phyloP scores from a whole-genome alignment of 2,888 invertebrate species.

The Neria commutata region DNA sequence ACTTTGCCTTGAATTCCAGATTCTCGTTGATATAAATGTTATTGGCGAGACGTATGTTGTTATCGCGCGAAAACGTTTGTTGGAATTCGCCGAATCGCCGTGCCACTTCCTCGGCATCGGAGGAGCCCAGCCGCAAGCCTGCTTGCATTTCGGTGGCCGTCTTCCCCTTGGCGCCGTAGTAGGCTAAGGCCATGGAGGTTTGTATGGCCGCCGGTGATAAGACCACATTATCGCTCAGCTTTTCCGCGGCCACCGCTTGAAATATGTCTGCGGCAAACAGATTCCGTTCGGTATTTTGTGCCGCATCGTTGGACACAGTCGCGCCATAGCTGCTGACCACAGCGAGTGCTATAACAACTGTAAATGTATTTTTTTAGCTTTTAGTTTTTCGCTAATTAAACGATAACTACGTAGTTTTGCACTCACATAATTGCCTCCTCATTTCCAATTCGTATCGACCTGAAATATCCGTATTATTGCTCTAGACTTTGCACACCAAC shows the following conservation, averaged over 20 bases:
- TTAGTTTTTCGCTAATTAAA: too few relatives aligned
- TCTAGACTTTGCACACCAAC: constrained; percentile 1
- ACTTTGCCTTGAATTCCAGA: constrained; percentile 65
- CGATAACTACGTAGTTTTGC: too few relatives aligned
- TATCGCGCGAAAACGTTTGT: constrained; percentile 45
- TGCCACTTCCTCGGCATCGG: constrained; percentile 45
- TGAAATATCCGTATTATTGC: background rate
- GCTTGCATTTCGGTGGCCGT: constrained; percentile 69
- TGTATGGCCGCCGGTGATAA: constrained; percentile 79
- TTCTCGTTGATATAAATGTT: constrained; percentile 72
- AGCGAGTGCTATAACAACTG: constrained; percentile 13
- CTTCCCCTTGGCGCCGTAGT: constrained; percentile 72
- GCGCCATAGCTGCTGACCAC: constrained; percentile 2
- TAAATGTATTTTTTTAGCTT: background rate
- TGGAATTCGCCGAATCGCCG: constrained; percentile 49
- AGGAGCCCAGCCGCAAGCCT: constrained; percentile 62
- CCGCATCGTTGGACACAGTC: constrained; percentile 27
- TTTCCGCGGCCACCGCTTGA: constrained; percentile 65
- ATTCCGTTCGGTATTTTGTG: constrained; percentile 43
- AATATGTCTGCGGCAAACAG: constrained; percentile 51
- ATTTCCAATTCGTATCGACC: constrained; percentile 17
- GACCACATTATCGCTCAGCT: constrained; percentile 69
- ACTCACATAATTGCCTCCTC: constrained; percentile 38
- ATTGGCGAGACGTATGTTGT: constrained; percentile 69
- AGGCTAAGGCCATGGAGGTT: constrained; percentile 72